A percentile compares a stretch with the other conserved stretches of the same genome.
phyloP scores from a whole-genome alignment of 2,797 vertebrate species.

The Lerista edwardsae region DNA sequence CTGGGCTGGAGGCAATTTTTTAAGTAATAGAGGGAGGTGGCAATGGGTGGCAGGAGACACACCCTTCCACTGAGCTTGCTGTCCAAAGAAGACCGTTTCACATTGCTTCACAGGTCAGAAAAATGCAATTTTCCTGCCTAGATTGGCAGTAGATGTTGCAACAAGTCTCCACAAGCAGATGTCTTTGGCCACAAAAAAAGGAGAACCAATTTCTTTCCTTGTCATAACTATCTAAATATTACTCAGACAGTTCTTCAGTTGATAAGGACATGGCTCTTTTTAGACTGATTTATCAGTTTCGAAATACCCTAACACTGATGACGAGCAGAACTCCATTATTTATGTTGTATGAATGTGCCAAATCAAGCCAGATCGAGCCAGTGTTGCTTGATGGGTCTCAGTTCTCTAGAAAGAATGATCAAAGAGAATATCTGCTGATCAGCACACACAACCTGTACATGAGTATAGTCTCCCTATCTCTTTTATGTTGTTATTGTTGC shows the following conservation, averaged over 20 bases:
- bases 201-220: background rate
- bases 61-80: background rate
- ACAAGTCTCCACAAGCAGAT: background rate
- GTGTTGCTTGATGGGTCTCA: background rate
- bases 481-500: too few relatives aligned
- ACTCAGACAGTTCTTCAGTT: background rate
- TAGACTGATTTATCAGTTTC: background rate
- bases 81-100: background rate
- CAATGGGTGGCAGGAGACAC: background rate
- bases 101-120: background rate
- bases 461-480: too few relatives aligned
- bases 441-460: background rate
- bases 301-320: background rate
- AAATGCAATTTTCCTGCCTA: background rate
- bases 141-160: background rate
- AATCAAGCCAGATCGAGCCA: background rate
- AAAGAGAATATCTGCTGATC: background rate
- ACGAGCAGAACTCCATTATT: background rate
- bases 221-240: background rate
- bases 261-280: background rate
- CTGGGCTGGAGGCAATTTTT: background rate
- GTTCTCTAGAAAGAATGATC: background rate
- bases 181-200: background rate
- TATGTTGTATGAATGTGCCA: background rate
- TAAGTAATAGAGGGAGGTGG: background rate